Evolutionary conservation across 2,888 invertebrate genomes (phyloP).

Genomic region (Toxonevra muliebris): DNA sequence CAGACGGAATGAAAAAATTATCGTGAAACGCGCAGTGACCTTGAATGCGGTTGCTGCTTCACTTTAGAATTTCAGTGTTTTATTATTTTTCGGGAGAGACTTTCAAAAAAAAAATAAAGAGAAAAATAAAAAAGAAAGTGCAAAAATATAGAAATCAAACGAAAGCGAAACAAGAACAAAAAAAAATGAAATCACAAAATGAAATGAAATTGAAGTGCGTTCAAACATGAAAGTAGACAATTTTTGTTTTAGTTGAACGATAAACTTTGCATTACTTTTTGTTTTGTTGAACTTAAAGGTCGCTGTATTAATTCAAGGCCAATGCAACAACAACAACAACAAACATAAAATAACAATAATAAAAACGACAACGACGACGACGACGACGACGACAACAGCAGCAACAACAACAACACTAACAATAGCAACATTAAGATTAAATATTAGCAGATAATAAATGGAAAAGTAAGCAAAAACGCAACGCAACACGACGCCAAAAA

Average conservation of each 20-base stretch:
- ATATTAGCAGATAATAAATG: slow-evolving; percentile 23
- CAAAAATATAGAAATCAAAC: slow-evolving; percentile 8
- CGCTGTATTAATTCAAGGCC: slow-evolving; percentile 62
- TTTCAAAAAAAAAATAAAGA: neutral
- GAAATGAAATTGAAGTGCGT: neutral
- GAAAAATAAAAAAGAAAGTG: slow-evolving; percentile 15
- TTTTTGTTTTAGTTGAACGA: slow-evolving; percentile 26
- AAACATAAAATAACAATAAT: slow-evolving; percentile 20
- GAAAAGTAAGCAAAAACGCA: neutral
- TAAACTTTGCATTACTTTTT: slow-evolving; percentile 33
- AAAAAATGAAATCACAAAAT: slow-evolving; percentile 1
- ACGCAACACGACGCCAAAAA: neutral
- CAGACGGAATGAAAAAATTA: slow-evolving; percentile 20
- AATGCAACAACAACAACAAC: slow-evolving; percentile 40
- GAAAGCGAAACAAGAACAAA: slow-evolving; percentile 16
- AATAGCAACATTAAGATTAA: slow-evolving; percentile 27
- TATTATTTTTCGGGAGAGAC: slow-evolving; percentile 1
- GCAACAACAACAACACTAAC: neutral
- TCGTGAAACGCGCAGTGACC: slow-evolving; percentile 33
- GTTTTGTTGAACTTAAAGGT: slow-evolving; percentile 54
- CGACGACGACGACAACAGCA: slow-evolving; percentile 16
- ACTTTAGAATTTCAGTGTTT: slow-evolving; percentile 37
- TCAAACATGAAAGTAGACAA: neutral
- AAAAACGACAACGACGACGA: slow-evolving; percentile 21
- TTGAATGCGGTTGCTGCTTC: slow-evolving; percentile 42